A percentile compares a stretch with the other conserved stretches of the same genome.
Conservation (phyloP, 2,113 vertebrate species). For the Cryptomyrus ogoouensis region DNA sequence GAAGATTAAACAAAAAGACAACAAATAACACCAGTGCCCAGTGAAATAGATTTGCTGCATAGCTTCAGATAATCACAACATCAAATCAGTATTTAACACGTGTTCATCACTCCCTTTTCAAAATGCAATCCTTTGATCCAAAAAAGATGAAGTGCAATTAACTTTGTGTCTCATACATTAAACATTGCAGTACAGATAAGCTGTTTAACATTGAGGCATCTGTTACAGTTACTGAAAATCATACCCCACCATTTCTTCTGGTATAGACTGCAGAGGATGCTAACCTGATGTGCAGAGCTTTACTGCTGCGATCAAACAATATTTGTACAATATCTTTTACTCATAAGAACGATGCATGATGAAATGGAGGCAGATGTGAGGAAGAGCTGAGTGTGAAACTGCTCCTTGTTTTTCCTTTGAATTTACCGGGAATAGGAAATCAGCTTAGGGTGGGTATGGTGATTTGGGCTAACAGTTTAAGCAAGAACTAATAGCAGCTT, state of each 20-base stretch:
- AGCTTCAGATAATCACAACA: slow-evolving; percentile 43
- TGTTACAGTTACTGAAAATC: background rate
- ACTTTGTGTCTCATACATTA: background rate
- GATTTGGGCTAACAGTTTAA: background rate
- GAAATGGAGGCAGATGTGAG: background rate
- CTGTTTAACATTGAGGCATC: background rate
- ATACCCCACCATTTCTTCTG: background rate
- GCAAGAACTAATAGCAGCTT: background rate
- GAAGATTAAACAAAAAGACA: slow-evolving; percentile 47
- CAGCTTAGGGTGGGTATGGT: background rate
- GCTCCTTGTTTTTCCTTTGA: background rate
- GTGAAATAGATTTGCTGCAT: slow-evolving; percentile 32
- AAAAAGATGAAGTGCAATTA: background rate
- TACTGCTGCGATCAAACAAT: background rate
- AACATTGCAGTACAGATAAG: background rate
- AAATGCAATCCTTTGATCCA: background rate
- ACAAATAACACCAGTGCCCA: slow-evolving; percentile 65
- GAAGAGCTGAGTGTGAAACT: background rate
- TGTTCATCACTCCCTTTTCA: slow-evolving; percentile 10
- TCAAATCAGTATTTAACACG: slow-evolving; percentile 41
- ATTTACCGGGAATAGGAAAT: background rate
- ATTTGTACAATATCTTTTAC: background rate
- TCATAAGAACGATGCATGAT: background rate
- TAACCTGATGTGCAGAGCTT: background rate
- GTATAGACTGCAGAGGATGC: background rate